phyloP scores from a whole-genome alignment of 2,888 invertebrate genomes.

The Neuroscelio doddi region DNA sequence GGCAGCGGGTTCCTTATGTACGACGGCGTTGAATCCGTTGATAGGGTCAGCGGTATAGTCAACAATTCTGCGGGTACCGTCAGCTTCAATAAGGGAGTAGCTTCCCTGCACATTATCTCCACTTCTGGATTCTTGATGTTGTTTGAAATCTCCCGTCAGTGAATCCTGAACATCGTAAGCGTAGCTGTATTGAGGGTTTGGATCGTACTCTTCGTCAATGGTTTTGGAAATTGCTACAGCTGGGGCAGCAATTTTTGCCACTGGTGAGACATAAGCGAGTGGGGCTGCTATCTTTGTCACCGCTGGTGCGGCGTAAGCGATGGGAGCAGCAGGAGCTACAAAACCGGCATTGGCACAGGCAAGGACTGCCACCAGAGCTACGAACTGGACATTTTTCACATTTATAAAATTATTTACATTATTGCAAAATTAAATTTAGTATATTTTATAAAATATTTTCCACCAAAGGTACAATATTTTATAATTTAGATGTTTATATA shows the following conservation, averaged over 20 bases:
- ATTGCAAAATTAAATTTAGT: no score
- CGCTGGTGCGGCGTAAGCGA: conserved; percentile 16
- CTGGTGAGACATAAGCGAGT: conserved; percentile 53
- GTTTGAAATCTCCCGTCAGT: conserved; percentile 53
- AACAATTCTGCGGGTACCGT: conserved; percentile 61
- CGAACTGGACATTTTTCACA: conserved; percentile 28
- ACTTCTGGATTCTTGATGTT: conserved; percentile 46
- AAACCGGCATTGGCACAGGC: conserved; percentile 27
- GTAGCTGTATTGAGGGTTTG: conserved; percentile 57
- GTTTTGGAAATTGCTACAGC: conserved; percentile 51
- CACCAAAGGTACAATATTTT: no score
- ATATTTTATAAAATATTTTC: no score
- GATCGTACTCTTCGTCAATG: conserved; percentile 52
- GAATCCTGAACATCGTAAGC: conserved; percentile 54
- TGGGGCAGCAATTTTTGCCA: conserved; percentile 74
- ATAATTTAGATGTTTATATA: no score
- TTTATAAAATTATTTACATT: no score
- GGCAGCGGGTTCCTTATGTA: no score
- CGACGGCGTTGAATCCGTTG: no score
- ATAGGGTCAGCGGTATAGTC: conserved; percentile 55
- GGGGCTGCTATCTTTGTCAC: conserved; percentile 51
- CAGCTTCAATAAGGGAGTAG: conserved; percentile 68
- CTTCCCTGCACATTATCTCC: conserved; percentile 56
- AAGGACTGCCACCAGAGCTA: conserved; percentile 23
- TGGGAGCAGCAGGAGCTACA: neutral